Conservation (phyloP, 1,140 invertebrate species). For the Carposina sasakii region DNA sequence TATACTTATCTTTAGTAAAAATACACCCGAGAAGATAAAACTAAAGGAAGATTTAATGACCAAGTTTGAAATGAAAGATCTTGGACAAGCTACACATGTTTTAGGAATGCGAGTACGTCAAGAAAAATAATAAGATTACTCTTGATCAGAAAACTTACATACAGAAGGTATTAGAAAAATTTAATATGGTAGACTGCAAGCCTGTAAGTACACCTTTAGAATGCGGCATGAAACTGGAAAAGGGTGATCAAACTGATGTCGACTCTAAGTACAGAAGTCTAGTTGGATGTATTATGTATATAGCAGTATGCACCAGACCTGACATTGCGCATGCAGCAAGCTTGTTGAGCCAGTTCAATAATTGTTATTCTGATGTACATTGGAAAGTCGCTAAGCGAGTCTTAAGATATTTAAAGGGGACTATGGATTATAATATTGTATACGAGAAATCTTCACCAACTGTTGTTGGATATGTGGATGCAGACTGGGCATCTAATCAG, state of each 20-base stretch:
- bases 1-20: slow-evolving; percentile 16
- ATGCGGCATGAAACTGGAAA: slow-evolving; percentile 20
- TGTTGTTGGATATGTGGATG: slow-evolving; percentile 35
- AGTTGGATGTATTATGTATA: slow-evolving; percentile 9
- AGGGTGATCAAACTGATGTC: background rate
- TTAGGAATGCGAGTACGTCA: slow-evolving; percentile 20
- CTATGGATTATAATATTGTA: background rate
- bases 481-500: slow-evolving; percentile 33
- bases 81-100: slow-evolving; percentile 18
- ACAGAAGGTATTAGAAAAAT: slow-evolving; percentile 19
- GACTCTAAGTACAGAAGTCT: slow-evolving; percentile 1
- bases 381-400: slow-evolving; percentile 10
- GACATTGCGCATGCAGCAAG: slow-evolving; percentile 9
- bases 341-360: slow-evolving; percentile 11
- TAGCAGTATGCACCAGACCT: slow-evolving; percentile 10
- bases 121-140: slow-evolving; percentile 17
- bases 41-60: slow-evolving; percentile 17
- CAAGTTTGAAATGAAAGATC: slow-evolving; percentile 23
- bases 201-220: slow-evolving; percentile 27
- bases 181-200: slow-evolving; percentile 27
- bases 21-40: slow-evolving; percentile 7
- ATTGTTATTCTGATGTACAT: slow-evolving; percentile 1
- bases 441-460: background rate
- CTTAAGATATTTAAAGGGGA: slow-evolving; percentile 10
- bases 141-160: slow-evolving; percentile 31